Evolutionary conservation across 2,888 invertebrate species (phyloP), one percentile per base, ranked within the genome.

Genomic region (Cremastobaeus sp.): DNA sequence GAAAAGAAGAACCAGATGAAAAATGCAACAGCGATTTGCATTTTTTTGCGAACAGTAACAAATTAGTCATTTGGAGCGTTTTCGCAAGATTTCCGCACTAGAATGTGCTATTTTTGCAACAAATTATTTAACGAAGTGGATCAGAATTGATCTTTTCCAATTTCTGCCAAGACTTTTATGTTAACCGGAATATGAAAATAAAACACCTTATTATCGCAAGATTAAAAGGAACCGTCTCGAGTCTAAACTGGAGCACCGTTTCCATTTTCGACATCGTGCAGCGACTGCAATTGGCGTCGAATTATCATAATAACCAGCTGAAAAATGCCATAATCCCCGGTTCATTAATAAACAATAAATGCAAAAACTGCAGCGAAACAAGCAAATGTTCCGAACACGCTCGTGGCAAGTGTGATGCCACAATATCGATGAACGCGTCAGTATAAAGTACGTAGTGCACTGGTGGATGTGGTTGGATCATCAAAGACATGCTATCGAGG

Each of bases 401-500:
- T 72, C 59, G 65, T 34, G 65, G 66, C 72, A 74, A 65, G 69
- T 74, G 69, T 74, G 74, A 71, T 62, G 71, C 69, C 55, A 69
- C 57, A 69, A 72, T 76, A 66, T 74, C 71, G 69, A 72, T 72
- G 72, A 55, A 74, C 59, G 71, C 60, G 71, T 71, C 55, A 37
- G 76, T 57, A 37, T 48, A 62, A 50, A 35, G 50, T 59, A 71
- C 59, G 59, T 50, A 50, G 41, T 6, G 34, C 48, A 41, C 41
- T 34, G 30, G 47, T 35, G 57, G 15, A 64, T 60, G 69, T 62
- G 73, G 52, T 66, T 50, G 62, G 59, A 70, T 73, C 71, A 59
- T 68, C 66, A 74, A 62, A 73, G 80, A 81, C 82, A 83, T 82
- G 82, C 82, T 65, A 83, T 83, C 81, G 59, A 76, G 78, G 74